These are phyloP conservation scores for Sanderia malayensis DNA, from an alignment of 30 jellyfish, hydroid and myxozoan genomes.

Conservation along the genomic window DNA sequence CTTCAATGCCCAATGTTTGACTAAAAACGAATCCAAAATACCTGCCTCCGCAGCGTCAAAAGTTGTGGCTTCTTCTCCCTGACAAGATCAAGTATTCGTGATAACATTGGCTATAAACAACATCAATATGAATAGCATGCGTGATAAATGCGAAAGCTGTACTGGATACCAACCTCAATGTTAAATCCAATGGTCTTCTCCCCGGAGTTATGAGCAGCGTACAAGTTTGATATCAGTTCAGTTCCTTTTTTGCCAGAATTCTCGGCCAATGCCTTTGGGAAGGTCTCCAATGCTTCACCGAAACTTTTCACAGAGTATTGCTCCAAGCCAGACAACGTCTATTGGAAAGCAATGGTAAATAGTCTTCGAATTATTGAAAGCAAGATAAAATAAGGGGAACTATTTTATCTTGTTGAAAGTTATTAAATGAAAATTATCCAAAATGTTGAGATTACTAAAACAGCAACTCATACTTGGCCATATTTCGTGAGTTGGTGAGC, in stretches of 20 bases:
- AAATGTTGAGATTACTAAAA: no score
- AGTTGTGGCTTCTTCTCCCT: constrained; percentile 95
- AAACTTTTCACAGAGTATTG: constrained; percentile 88
- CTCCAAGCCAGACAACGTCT: constrained; percentile 93
- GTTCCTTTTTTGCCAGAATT: constrained; percentile 93
- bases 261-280: constrained; percentile 95
- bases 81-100: no score
- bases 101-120: no score
- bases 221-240: constrained; percentile 81
- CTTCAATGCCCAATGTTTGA: constrained; percentile 90
- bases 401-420: no score
- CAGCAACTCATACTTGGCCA: constrained; percentile 95
- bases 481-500: constrained; percentile 67
- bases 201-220: constrained; percentile 96
- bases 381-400: no score
- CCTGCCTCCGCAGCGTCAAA: constrained; percentile 86
- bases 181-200: constrained; percentile 82
- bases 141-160: no score
- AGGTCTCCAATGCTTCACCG: constrained; percentile 93
- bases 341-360: no score
- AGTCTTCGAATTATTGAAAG: no score
- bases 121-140: no score
- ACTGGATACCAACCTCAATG: no score
- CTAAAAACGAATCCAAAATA: constrained; percentile 85
- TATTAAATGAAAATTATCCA: no score